phyloP scores from a whole-genome alignment of 2,113 vertebrate species.

The Orthochromis indermauri region DNA sequence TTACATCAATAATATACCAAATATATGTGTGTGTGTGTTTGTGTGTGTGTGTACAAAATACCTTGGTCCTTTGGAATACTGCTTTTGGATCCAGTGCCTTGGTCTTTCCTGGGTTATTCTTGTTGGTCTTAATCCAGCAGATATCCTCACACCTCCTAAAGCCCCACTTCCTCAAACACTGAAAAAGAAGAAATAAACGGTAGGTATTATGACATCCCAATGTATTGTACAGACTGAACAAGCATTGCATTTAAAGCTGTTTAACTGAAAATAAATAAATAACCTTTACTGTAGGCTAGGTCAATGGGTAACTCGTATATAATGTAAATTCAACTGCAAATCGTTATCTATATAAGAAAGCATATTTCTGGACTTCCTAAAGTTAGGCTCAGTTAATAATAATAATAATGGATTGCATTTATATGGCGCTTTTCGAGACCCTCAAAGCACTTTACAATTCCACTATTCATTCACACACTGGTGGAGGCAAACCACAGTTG shows the following conservation, averaged over 20 bases:
- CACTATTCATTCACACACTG: too few relatives aligned
- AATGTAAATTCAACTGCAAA: not conserved
- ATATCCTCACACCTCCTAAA: constrained; percentile 97
- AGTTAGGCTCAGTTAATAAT: not conserved
- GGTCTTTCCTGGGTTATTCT: constrained; percentile 97
- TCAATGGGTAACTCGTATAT: not conserved
- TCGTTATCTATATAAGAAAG: not conserved
- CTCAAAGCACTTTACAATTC: too few relatives aligned
- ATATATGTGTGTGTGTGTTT: not conserved
- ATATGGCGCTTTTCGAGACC: too few relatives aligned
- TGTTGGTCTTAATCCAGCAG: constrained; percentile 99
- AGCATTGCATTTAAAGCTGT: not conserved
- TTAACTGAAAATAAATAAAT: not conserved
- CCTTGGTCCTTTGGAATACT: constrained; percentile 97
- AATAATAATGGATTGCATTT: too few relatives aligned
- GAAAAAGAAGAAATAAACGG: not conserved
- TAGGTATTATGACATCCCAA: not conserved
- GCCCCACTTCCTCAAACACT: constrained; percentile 93
- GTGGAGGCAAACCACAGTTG: too few relatives aligned
- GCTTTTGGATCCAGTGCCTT: constrained; percentile 96
- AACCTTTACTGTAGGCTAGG: not conserved
- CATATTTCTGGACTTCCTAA: not conserved
- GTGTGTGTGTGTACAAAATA: constrained; percentile 40
- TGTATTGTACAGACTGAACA: not conserved
- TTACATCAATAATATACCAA: not conserved